Base-by-base conservation (phyloP, 2,888 invertebrate genomes). In the Lampropteryx suffumata region DNA sequence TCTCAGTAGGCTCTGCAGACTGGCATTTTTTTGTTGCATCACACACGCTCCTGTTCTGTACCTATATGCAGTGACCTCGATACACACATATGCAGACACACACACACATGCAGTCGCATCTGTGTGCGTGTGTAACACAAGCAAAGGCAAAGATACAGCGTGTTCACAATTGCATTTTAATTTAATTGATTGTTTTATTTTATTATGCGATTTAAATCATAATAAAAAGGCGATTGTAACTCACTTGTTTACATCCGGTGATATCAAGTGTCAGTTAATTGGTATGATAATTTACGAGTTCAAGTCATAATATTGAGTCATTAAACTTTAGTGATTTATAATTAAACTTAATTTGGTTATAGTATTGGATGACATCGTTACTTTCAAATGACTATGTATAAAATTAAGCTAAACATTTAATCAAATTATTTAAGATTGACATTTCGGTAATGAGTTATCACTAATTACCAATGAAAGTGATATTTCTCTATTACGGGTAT, bases 51-150 rank as follows among this genome's bases (percentile, higher is more conserved):
- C 51, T 50, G 51, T 61, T n/a, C n/a, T n/a, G n/a, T n/a, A n/a
- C n/a, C n/a, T n/a, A 49, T 45, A 57, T 74, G 80, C 79, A 79
- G 71, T 88, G 89, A 89, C 89, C 89, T 82, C 88, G 81, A 79
- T 87, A 80, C 76, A 62, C 78, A 80, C 75, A 64, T 41, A 40
- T 62, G 62, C 53, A 65, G 58, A 57, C 54, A 56, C 69, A 54
- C 71, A 70, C 73, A 69, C 65, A 43, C 40, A 41, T 17, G 45
- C 26, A 34, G 24, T 58, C 55, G 53, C 45, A 51, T 53, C 11
- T 64, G 76, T 73, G 71, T 64, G 73, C 55, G 57, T 69, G 67
- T 64, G 67, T 70, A 70, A 67, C 76, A 77, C 73, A 62, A 54
- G 73, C 65, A 77, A 77, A 71, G 44, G 30, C 42, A 35, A 51